These are phyloP conservation scores for Rhopilema esculentum DNA, from an alignment of 30 jellyfish, hydroid and myxozoan genomes.

Conservation along the genomic window DNA sequence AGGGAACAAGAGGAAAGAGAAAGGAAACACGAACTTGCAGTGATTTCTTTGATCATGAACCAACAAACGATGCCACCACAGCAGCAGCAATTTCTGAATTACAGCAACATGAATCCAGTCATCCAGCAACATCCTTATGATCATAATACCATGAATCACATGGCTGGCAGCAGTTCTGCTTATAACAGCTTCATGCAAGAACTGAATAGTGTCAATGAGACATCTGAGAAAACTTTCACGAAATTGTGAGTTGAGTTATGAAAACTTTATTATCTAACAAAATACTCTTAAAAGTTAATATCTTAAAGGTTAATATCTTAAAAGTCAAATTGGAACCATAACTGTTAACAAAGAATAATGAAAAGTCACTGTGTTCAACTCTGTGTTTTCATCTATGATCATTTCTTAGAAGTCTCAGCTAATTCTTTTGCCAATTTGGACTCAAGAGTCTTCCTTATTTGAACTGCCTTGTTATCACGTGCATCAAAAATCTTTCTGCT, in stretches of 20 bases:
- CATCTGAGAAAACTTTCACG: constrained; percentile 42
- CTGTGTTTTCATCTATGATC: constrained; percentile 9
- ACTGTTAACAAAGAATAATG: constrained; percentile 11
- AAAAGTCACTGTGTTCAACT: constrained; percentile 20
- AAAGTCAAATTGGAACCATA: constrained; percentile 5
- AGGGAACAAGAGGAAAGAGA: constrained; percentile 63
- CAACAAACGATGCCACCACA: constrained; percentile 53
- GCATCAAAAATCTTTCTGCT: constrained; percentile 41
- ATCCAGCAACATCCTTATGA: constrained; percentile 25
- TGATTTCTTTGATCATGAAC: constrained; percentile 19
- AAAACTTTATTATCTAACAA: constrained; percentile 2
- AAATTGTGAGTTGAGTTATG: constrained; percentile 18
- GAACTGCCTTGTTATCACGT: constrained; percentile 31
- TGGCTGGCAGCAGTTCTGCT: constrained; percentile 36
- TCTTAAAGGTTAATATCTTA: background rate
- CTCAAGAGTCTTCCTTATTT: constrained; percentile 36
- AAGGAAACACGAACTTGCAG: constrained; percentile 53
- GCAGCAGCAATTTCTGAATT: constrained; percentile 22
- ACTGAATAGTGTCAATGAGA: constrained; percentile 30
- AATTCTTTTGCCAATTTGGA: constrained; percentile 34
- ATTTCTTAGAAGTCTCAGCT: constrained; percentile 11
- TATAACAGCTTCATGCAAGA: constrained; percentile 14
- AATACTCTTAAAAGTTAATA: constrained; percentile 31
- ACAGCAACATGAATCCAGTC: constrained; percentile 32
- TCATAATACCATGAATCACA: constrained; percentile 15